Evolutionary conservation across 1,140 invertebrate genomes (phyloP), one percentile per base, ranked within the genome.

Genomic region (Drosophila novamexicana): DNA sequence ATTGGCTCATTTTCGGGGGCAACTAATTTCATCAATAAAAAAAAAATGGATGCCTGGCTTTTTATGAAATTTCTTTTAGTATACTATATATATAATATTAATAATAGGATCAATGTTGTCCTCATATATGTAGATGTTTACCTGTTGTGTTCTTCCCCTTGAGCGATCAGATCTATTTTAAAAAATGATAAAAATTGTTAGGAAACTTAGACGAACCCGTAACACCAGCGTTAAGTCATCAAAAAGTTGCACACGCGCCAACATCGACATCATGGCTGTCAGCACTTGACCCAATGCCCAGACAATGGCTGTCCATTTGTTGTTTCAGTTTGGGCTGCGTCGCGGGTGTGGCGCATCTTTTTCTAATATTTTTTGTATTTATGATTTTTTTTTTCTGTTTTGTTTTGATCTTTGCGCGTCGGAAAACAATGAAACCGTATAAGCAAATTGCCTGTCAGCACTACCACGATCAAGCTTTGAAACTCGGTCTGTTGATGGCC

Each of bases 281-380:
- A 88, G 84, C 84, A 89, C 84, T 88, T 88, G 84, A 88, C 84
- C 84, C 80, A 88, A 84, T 81, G 84, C 70, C 61, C 49, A 77
- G 75, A 88, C 84, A 88, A 88, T 88, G 68, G 77, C 68, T 85
- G 78, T 85, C 70, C 81, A 69, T 77, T 85, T 78, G 66, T 70
- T 64, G 65, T 69, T 65, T 71, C 36, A 49, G 64, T 73, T 69
- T 44, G 61, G 42, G 39, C 45, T 66, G 67, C 79, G 47, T 71
- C 70, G 77, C 84, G 84, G 84, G 84, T 89, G 84, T 84, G 84
- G 84, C 84, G 80, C 84, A 84, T 90, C 84, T 88, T 81, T 73
- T 75, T 78, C 66, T 79, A 47, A 57, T 79, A 69, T 65, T 70
- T 62, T 79, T 76, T 40, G 56, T 44, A 42, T 56, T 53, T 63